These are phyloP conservation scores for Chaetodon auriga DNA, from an alignment of 2,113 vertebrate species.

Conservation along the genomic window DNA sequence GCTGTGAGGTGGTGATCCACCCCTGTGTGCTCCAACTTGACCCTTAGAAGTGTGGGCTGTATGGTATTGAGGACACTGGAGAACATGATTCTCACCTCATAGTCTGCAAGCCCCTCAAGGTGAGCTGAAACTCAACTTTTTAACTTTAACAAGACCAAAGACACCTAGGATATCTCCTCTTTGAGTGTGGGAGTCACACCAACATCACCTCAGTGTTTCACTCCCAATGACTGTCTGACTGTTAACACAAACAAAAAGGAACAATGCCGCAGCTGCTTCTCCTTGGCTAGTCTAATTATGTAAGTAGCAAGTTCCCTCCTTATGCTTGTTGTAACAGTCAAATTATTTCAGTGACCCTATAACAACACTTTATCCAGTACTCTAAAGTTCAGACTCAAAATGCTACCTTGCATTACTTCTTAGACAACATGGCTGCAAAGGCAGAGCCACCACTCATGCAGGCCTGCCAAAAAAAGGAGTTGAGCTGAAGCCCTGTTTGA, in stretches of 20 bases:
- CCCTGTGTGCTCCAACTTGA: too few species aligned
- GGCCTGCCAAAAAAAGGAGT: constrained; percentile 1
- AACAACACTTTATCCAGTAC: neutral
- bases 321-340: neutral
- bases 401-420: neutral
- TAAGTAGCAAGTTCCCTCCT: neutral
- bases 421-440: constrained; percentile 10
- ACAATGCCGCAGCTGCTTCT: neutral
- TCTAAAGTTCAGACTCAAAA: neutral
- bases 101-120: neutral
- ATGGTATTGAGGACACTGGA: neutral
- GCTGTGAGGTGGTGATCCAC: too few species aligned
- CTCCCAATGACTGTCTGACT: neutral
- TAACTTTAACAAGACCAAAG: neutral
- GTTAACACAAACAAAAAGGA: neutral
- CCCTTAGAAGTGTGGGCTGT: too few species aligned
- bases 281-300: neutral
- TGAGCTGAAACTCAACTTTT: neutral
- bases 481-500: constrained; percentile 22
- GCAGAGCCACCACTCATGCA: constrained; percentile 15
- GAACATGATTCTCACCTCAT: too few species aligned
- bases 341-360: neutral
- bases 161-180: neutral
- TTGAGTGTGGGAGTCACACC: neutral
- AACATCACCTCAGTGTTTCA: neutral